Evolutionary conservation across 2,113 vertebrate genomes (phyloP).

Genomic region (Grammomys dolichurus): DNA sequence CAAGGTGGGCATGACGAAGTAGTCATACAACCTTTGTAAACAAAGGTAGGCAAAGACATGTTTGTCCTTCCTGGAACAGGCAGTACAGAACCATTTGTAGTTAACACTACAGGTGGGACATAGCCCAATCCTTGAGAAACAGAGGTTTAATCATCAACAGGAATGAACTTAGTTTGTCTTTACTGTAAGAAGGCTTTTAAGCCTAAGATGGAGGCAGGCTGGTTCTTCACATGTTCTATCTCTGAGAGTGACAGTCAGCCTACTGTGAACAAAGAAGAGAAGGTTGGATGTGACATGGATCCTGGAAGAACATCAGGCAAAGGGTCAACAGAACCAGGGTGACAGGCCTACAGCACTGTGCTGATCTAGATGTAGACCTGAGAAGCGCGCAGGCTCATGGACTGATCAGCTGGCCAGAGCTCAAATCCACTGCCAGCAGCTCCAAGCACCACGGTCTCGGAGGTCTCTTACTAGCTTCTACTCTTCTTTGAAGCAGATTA

Average conservation of each 20-base stretch:
- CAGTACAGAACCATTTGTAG: not conserved
- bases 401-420: not conserved
- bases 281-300: not conserved
- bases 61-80: not conserved
- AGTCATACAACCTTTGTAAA: not conserved
- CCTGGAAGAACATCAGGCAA: not conserved
- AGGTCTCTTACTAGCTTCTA: not conserved
- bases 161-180: not conserved
- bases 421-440: not conserved
- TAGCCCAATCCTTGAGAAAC: not conserved
- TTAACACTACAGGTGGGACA: not conserved
- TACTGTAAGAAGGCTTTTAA: not conserved
- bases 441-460: not conserved
- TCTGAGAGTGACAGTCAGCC: not conserved
- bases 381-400: not conserved
- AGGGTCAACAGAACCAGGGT: not conserved
- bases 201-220: not conserved
- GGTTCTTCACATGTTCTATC: not conserved
- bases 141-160: not conserved
- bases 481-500: constrained; percentile 10
- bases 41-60: not conserved
- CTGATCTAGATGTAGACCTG: too few relatives aligned
- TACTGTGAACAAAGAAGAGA: not conserved
- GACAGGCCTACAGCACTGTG: not conserved
- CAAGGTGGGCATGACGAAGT: not conserved